phyloP scores from a whole-genome alignment of 2,888 invertebrate species.

The Andricus quercusramuli region DNA sequence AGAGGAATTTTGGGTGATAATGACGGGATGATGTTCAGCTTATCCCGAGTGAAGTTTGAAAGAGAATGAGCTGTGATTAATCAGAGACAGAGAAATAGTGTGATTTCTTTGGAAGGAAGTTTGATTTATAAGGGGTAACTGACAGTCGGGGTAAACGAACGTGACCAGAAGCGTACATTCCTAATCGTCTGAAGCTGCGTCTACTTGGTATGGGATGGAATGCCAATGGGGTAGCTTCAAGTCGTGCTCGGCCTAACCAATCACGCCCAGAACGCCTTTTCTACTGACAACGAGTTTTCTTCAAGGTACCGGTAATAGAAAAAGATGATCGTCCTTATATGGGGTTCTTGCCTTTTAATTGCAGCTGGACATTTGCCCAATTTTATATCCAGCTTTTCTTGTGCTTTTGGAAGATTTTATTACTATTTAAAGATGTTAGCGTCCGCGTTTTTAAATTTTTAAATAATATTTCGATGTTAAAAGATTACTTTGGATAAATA shows the following conservation, averaged over 20 bases:
- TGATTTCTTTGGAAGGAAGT: slow-evolving; percentile 14
- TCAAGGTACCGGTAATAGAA: slow-evolving; percentile 38
- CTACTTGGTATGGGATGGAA: slow-evolving; percentile 35
- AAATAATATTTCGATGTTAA: too few species aligned
- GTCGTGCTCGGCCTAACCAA: slow-evolving; percentile 37
- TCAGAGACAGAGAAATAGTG: not conserved
- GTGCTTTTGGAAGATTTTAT: too few species aligned
- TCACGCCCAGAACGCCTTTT: slow-evolving; percentile 9
- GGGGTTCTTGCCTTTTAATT: slow-evolving; percentile 30
- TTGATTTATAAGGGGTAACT: slow-evolving; percentile 18
- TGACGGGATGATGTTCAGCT: not conserved
- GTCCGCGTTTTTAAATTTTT: too few species aligned
- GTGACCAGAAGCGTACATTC: slow-evolving; percentile 36
- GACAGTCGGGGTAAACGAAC: slow-evolving; percentile 18
- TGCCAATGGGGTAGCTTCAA: slow-evolving; percentile 28
- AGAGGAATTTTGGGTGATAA: not conserved
- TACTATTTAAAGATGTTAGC: too few species aligned
- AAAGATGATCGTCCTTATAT: slow-evolving; percentile 9
- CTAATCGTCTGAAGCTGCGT: slow-evolving; percentile 32
- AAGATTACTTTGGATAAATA: too few species aligned
- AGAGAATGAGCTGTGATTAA: not conserved
- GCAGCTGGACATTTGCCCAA: not conserved
- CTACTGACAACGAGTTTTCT: slow-evolving; percentile 36
- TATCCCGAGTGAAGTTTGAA: not conserved
- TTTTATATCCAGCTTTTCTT: not conserved